These are phyloP conservation scores for Cladopsammia gracilis DNA, from an alignment of 64 coral and sea anemone species.

Conservation along the genomic window DNA sequence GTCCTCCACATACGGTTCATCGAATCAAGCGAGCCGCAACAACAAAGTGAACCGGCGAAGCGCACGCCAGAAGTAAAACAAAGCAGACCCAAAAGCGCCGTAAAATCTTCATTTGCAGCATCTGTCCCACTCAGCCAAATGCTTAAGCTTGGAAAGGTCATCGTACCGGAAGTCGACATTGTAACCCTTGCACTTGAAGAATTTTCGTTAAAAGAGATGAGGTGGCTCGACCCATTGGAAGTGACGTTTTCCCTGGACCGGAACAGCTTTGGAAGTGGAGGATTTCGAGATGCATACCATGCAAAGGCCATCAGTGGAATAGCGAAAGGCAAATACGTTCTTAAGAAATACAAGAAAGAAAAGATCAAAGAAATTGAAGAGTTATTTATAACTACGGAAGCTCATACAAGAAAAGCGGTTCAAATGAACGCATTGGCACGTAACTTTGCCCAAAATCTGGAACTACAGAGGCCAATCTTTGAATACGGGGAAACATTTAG, in stretches of 20 bases:
- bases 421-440: slow-evolving; percentile 53
- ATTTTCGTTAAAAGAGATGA: slow-evolving; percentile 58
- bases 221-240: slow-evolving; percentile 74
- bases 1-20: slow-evolving; percentile 66
- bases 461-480: slow-evolving; percentile 31
- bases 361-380: slow-evolving; percentile 18
- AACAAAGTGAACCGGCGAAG: neutral
- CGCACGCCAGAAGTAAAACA: neutral
- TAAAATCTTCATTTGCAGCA: slow-evolving; percentile 56
- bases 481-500: slow-evolving; percentile 41
- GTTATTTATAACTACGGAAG: slow-evolving; percentile 46
- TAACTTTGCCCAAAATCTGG: slow-evolving; percentile 52
- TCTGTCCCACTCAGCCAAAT: slow-evolving; percentile 82
- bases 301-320: slow-evolving; percentile 65
- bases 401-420: slow-evolving; percentile 58
- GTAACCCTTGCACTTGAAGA: slow-evolving; percentile 61
- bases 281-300: slow-evolving; percentile 73
- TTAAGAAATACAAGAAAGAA: too few relatives aligned
- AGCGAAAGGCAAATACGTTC: slow-evolving; percentile 42
- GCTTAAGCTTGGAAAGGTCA: slow-evolving; percentile 79
- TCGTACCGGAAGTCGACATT: slow-evolving; percentile 68
- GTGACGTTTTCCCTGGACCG: slow-evolving; percentile 53
- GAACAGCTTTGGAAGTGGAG: slow-evolving; percentile 71
- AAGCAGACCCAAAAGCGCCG: slow-evolving; percentile 13
- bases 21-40: slow-evolving; percentile 29